Evolutionary conservation across 2,888 invertebrate genomes (phyloP).

Genomic region (Hirudinaria manillensis): DNA sequence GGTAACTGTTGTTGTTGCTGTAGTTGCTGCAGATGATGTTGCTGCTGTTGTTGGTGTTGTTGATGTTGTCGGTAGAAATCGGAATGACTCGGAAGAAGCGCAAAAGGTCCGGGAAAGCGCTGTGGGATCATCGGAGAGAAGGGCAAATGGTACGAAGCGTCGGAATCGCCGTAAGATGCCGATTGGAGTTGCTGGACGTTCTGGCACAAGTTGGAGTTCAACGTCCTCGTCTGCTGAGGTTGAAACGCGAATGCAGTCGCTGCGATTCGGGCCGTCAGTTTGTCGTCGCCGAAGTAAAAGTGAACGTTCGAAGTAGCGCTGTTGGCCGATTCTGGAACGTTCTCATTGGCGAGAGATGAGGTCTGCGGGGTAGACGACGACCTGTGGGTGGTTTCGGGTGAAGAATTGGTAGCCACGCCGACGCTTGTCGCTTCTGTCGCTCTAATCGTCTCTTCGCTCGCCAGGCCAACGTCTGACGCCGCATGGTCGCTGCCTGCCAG

Average conservation of each 20-base stretch:
- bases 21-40: not conserved
- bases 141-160: not conserved
- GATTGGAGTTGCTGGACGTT: not conserved
- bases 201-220: not conserved
- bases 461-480: not conserved
- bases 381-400: not conserved
- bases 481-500: constrained; percentile 8
- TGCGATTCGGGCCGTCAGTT: not conserved
- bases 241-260: not conserved
- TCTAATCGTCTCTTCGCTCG: not conserved
- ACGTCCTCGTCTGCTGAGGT: not conserved
- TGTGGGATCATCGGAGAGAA: not conserved
- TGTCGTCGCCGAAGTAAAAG: constrained; percentile 24
- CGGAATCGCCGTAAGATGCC: not conserved
- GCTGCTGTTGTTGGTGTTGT: constrained; percentile 14
- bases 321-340: constrained; percentile 6
- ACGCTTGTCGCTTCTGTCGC: not conserved
- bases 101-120: not conserved
- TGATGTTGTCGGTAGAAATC: not conserved
- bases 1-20: not conserved
- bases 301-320: constrained; percentile 14
- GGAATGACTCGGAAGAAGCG: no score
- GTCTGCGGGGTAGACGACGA: not conserved
- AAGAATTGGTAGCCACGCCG: not conserved
- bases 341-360: not conserved